Evolutionary conservation across 2,113 vertebrate genomes (phyloP).

Genomic region (Calidris pygmaea): DNA sequence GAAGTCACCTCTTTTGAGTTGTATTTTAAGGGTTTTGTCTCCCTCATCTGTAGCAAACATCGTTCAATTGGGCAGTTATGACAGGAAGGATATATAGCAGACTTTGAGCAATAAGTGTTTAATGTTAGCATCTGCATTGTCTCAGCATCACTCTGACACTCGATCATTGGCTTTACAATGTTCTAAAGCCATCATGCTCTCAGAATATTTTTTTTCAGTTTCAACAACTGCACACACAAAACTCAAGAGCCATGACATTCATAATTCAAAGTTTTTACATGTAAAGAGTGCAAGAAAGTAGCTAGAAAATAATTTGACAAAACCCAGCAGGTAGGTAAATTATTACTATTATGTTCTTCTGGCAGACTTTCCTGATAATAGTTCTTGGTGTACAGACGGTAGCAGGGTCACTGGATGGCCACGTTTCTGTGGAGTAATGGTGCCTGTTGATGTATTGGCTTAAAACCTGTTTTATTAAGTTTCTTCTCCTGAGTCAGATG

Average conservation of each 20-base stretch:
- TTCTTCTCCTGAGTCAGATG: background rate
- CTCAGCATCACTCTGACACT: background rate
- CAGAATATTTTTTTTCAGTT: background rate
- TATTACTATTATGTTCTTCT: background rate
- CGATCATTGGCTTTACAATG: background rate
- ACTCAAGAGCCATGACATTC: background rate
- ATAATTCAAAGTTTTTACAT: background rate
- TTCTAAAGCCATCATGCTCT: background rate
- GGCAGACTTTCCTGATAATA: background rate
- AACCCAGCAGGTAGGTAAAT: background rate
- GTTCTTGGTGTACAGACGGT: background rate
- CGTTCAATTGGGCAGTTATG: background rate
- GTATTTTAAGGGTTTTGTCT: background rate
- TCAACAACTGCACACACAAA: background rate
- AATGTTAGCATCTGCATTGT: slow-evolving; percentile 10
- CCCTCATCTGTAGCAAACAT: background rate
- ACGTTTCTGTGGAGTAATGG: background rate
- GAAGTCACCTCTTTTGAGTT: background rate
- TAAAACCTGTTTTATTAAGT: slow-evolving; percentile 11
- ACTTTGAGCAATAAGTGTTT: background rate
- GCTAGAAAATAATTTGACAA: background rate
- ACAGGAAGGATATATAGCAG: background rate
- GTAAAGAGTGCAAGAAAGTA: background rate
- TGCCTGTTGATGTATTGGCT: background rate
- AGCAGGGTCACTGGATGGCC: background rate